Evolutionary conservation across 1,140 invertebrate species (phyloP), one percentile per base, ranked within the genome.

Genomic region (Papilio polyxenes): DNA sequence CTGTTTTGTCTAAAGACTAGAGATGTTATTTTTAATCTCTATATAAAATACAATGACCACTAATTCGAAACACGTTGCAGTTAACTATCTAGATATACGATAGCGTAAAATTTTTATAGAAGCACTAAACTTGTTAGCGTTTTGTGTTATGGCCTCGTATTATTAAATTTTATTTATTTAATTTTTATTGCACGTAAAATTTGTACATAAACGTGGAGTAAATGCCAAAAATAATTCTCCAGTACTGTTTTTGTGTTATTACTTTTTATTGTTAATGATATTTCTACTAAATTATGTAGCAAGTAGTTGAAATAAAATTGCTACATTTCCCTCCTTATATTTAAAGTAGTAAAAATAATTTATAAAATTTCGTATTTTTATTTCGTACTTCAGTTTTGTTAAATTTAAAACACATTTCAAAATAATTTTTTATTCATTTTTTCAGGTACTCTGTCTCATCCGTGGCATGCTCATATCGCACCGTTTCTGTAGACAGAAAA

Each of bases 371-470:
- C 8, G 1, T 23, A 31, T 65, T 65, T 31, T 65, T 65, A 11
- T 31, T 10, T 65, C 3, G 56, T n/a, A 5, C 17, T n/a, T 59
- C 17, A n/a, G 17, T 59, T 59, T 59, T n/a, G 4, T 23, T 23
- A 59, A 20, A 17, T 59, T 59, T 59, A 1, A 9, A n/a, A 23
- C 10, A 20, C n/a, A n/a, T 74, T 74, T 37, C 72, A 51, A 31
- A 31, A 76, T n/a, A 53, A 53, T 53, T 49, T 17, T 20, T 56
- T 56, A 40, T 81, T 31, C 40, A 53, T 82, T 65, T 83, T 90
- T 89, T 49, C 86, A 92, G 91, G 85, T 88, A 85, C 48, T 40
- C 87, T 84, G 11, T 17, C 0, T 9, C 48, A 81, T 80, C 81
- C 84, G 85, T 85, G 83, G 79, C 79, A 89, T 88, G 87, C 23